Conservation (phyloP, 2,888 invertebrate species). For the Tiphia femorata region DNA sequence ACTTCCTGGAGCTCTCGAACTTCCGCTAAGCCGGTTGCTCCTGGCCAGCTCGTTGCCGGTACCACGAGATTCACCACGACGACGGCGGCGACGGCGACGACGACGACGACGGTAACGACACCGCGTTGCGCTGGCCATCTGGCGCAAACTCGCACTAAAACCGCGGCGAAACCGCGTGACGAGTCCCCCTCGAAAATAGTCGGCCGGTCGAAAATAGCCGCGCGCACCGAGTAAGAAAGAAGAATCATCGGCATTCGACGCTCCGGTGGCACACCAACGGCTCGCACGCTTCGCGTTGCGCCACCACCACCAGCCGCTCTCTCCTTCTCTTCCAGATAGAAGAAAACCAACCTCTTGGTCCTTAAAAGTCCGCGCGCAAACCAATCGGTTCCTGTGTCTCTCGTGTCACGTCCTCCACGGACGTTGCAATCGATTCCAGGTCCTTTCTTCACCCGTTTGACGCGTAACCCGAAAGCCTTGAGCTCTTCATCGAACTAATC, state of each 20-base stretch:
- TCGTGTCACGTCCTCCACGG: too few species aligned
- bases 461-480: too few species aligned
- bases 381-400: too few species aligned
- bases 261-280: slow-evolving; percentile 28
- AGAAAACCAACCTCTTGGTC: background rate
- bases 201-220: slow-evolving; percentile 64
- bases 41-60: slow-evolving; percentile 18
- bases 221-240: slow-evolving; percentile 56
- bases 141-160: slow-evolving; percentile 62
- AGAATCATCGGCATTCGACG: slow-evolving; percentile 53
- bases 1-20: too few species aligned
- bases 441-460: too few species aligned
- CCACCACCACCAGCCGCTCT: slow-evolving; percentile 18
- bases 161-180: slow-evolving; percentile 61
- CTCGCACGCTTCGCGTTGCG: slow-evolving; percentile 20
- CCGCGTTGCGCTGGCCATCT: slow-evolving; percentile 58
- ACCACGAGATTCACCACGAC: slow-evolving; percentile 26
- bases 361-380: too few species aligned
- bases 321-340: slow-evolving; percentile 8
- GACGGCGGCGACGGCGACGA: slow-evolving; percentile 3
- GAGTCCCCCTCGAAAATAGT: slow-evolving; percentile 63
- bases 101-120: slow-evolving; percentile 28
- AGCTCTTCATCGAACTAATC: too few species aligned
- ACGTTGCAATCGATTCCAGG: too few species aligned
- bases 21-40: slow-evolving; percentile 31